A percentile compares a stretch with the other conserved stretches of the same genome.
These are phyloP conservation scores for Mythimna vitellina DNA, from an alignment of 2,888 invertebrate species.

Conservation along the genomic window DNA sequence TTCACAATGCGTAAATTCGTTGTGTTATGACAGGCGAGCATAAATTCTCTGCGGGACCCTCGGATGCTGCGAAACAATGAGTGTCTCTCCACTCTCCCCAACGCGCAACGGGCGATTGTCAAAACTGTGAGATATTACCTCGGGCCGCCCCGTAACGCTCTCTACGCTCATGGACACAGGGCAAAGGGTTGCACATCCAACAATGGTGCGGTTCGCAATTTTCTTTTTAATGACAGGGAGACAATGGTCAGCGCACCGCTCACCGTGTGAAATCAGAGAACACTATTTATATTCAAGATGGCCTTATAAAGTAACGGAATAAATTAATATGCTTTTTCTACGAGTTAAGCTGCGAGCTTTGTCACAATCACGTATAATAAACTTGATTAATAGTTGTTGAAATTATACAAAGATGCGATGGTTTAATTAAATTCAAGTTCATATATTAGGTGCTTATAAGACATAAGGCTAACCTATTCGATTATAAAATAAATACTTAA, in stretches of 20 bases:
- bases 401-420: conserved; percentile 44
- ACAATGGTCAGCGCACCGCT: conserved; percentile 84
- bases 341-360: conserved; percentile 54
- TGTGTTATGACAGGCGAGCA: conserved; percentile 90
- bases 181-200: conserved; percentile 82
- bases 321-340: conserved; percentile 66
- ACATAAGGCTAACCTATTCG: conserved; percentile 22
- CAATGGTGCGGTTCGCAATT: conserved; percentile 81
- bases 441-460: background rate
- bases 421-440: conserved; percentile 43
- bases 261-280: conserved; percentile 85
- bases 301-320: conserved; percentile 70
- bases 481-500: conserved; percentile 12
- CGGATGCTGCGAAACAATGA: conserved; percentile 89
- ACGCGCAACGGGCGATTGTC: conserved; percentile 81
- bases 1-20: conserved; percentile 90
- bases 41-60: conserved; percentile 88
- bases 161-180: conserved; percentile 79
- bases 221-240: conserved; percentile 84
- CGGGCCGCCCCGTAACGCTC: conserved; percentile 74
- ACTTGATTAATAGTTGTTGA: conserved; percentile 54
- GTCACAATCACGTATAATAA: conserved; percentile 46
- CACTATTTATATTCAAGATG: conserved; percentile 69
- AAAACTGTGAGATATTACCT: conserved; percentile 86
- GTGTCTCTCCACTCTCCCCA: conserved; percentile 83